Percentiles rank a stretch among this genome's conserved stretches.
Conservation (phyloP, 2,113 vertebrate genomes). For the Agapornis roseicollis region DNA sequence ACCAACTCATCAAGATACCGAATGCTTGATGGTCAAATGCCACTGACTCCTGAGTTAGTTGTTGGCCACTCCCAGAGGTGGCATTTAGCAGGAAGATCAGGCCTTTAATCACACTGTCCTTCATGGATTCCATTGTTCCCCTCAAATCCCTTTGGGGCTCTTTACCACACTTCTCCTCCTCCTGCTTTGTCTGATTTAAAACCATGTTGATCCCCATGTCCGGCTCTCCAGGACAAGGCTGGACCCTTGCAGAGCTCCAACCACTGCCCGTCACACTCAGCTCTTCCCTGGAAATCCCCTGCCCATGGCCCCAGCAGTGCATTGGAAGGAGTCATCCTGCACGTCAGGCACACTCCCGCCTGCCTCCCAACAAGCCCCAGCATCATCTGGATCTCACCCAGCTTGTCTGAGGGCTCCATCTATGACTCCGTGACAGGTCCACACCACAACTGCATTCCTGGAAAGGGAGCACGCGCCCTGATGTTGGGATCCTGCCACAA, state of each 20-base stretch:
- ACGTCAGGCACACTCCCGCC: not conserved
- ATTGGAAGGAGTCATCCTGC: accelerated
- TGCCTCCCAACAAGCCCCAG: not conserved
- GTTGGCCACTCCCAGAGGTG: not conserved
- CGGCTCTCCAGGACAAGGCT: not conserved
- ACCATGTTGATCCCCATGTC: not conserved
- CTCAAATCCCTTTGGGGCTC: not conserved
- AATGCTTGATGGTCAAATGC: not conserved
- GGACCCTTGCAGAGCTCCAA: not conserved
- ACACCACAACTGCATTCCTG: not conserved
- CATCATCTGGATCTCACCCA: not conserved
- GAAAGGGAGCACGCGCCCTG: not conserved
- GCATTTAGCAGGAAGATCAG: not conserved
- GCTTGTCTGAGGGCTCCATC: accelerated
- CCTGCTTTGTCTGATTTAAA: not conserved
- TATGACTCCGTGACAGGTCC: not conserved
- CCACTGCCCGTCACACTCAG: not conserved
- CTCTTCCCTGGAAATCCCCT: not conserved
- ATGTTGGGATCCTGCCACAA: not conserved
- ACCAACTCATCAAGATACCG: not conserved
- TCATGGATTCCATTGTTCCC: not conserved
- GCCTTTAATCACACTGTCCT: not conserved
- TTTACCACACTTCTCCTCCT: not conserved
- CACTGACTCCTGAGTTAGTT: not conserved
- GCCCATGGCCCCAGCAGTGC: not conserved